Conservation (phyloP, 2,888 invertebrate genomes). For the Drosophila meridionalis region DNA sequence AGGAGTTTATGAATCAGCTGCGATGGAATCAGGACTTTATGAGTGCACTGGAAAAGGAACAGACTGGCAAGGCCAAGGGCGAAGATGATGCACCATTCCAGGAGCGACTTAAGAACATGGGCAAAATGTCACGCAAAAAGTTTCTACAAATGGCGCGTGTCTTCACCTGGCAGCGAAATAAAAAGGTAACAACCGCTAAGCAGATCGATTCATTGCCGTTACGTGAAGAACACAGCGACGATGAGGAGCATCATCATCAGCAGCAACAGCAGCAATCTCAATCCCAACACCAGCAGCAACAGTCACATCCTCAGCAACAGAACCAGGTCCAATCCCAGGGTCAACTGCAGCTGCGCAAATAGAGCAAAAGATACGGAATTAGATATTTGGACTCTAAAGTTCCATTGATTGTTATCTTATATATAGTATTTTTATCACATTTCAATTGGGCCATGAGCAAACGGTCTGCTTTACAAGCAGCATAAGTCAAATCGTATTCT, state of each 20-base stretch:
- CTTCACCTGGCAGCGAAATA: constrained; percentile 89
- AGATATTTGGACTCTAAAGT: constrained; percentile 13
- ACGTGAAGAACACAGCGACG: constrained; percentile 88
- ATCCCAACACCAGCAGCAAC: constrained; percentile 44
- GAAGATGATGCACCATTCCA: constrained; percentile 90
- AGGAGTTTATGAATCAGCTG: constrained; percentile 95
- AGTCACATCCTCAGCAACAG: constrained; percentile 51
- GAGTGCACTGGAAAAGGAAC: constrained; percentile 92
- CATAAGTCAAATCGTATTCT: constrained; percentile 50
- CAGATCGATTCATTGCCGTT: constrained; percentile 87
- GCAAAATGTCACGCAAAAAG: constrained; percentile 92
- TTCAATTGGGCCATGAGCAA: constrained; percentile 68
- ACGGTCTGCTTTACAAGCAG: constrained; percentile 42
- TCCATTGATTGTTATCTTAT: constrained; percentile 70
- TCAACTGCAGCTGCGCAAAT: constrained; percentile 75
- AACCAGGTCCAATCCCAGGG: constrained; percentile 52
- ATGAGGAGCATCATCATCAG: constrained; percentile 86
- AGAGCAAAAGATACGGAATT: constrained; percentile 28
- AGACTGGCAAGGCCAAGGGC: constrained; percentile 86
- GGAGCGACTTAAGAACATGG: constrained; percentile 92
- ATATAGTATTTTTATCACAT: constrained; percentile 49
- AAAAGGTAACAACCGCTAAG: constrained; percentile 85
- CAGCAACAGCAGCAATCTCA: constrained; percentile 81
- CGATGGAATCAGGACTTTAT: constrained; percentile 95
- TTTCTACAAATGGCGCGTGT: constrained; percentile 92